A percentile compares a stretch with the other conserved stretches of the same genome.
These are phyloP conservation scores for Nasua narica DNA, from an alignment of 2,797 vertebrate species.

Conservation along the genomic window DNA sequence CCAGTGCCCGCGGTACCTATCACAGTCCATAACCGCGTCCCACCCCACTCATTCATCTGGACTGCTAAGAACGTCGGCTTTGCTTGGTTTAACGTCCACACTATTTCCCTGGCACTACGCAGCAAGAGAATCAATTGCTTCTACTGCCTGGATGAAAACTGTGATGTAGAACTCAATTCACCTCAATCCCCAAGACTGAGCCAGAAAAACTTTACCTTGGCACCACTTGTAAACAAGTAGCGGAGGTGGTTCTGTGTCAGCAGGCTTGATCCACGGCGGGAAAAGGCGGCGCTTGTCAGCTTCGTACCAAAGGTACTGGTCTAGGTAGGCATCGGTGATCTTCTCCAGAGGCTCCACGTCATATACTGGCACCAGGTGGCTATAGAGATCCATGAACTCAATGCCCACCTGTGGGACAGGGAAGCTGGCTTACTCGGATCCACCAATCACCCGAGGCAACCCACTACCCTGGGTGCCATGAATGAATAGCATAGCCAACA, in stretches of 20 bases:
- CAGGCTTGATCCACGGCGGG: constrained; percentile 99
- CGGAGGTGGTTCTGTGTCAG: constrained; percentile 97
- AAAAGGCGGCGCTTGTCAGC: constrained; percentile 98
- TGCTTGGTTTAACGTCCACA: background rate
- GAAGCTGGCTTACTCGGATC: constrained; percentile 17
- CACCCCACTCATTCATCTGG: background rate
- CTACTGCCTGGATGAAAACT: background rate
- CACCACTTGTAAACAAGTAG: constrained; percentile 99
- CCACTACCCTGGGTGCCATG: background rate
- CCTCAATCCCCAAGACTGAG: background rate
- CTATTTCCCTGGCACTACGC: background rate
- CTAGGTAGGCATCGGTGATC: constrained; percentile 98
- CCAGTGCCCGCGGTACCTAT: background rate
- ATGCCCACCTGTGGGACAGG: constrained; percentile 91
- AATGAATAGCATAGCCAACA: background rate
- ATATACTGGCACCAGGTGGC: constrained; percentile 97
- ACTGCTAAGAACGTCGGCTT: background rate
- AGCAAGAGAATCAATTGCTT: background rate
- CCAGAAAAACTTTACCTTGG: constrained; percentile 89
- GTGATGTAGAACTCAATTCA: background rate
- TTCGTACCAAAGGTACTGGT: constrained; percentile 99
- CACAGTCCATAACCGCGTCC: background rate
- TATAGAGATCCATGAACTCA: constrained; percentile 99
- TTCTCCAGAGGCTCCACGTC: constrained; percentile 99
- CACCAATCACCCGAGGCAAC: background rate